These are phyloP conservation scores for Drosophila infuscata DNA, from an alignment of 2,888 invertebrate species.

Conservation along the genomic window DNA sequence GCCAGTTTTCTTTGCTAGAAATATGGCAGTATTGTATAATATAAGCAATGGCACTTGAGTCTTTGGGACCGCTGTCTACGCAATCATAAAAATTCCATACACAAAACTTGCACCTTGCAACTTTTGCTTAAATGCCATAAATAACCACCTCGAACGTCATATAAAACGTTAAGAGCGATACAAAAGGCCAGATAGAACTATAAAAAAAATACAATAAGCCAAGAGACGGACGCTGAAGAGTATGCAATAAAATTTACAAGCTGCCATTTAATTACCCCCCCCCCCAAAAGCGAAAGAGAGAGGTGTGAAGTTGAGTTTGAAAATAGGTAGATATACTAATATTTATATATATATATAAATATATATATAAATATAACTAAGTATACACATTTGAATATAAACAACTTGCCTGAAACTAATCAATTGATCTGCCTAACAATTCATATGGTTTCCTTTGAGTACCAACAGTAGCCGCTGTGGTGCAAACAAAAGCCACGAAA, in stretches of 20 bases:
- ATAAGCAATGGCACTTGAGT: conserved; percentile 31
- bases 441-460: conserved; percentile 15
- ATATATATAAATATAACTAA: neutral
- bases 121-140: conserved; percentile 76
- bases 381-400: conserved; percentile 25
- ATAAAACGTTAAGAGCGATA: conserved; percentile 61
- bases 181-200: conserved; percentile 64
- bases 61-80: conserved; percentile 41
- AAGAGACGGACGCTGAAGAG: conserved; percentile 63
- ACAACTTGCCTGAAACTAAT: conserved; percentile 38
- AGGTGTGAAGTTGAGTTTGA: neutral
- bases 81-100: conserved; percentile 73
- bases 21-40: conserved; percentile 13
- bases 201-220: conserved; percentile 47
- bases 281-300: conserved; percentile 6
- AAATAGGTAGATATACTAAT: neutral
- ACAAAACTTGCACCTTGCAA: conserved; percentile 79
- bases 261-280: conserved; percentile 50
- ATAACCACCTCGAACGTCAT: conserved; percentile 59
- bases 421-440: conserved; percentile 20
- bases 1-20: conserved; percentile 14
- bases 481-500: conserved; percentile 6
- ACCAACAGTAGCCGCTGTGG: conserved; percentile 52
- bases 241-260: conserved; percentile 79
- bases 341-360: neutral